Evolutionary conservation across 2,888 invertebrate genomes (phyloP).

Genomic region (Drosophila leonis): DNA sequence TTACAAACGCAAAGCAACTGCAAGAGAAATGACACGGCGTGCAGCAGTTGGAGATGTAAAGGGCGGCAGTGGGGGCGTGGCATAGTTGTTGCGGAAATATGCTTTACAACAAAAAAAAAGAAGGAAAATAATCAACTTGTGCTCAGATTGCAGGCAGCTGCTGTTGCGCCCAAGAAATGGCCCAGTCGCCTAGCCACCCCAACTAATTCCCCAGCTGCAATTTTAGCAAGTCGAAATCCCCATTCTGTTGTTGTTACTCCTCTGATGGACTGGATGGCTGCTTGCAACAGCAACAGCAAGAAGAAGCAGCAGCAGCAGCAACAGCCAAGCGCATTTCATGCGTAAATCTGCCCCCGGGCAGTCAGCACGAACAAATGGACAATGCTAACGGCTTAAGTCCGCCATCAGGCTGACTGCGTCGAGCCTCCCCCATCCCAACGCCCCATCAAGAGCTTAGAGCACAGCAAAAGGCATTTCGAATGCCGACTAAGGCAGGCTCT

Average conservation of each 20-base stretch:
- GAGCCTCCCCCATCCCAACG: neutral
- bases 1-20: slow-evolving; percentile 73
- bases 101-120: slow-evolving; percentile 67
- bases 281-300: neutral
- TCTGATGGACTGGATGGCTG: slow-evolving; percentile 27
- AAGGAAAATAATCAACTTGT: slow-evolving; percentile 74
- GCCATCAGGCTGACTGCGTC: slow-evolving; percentile 13
- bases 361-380: slow-evolving; percentile 39
- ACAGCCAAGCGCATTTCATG: slow-evolving; percentile 55
- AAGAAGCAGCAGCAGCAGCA: neutral
- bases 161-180: slow-evolving; percentile 16
- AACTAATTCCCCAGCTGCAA: slow-evolving; percentile 48
- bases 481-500: slow-evolving; percentile 16
- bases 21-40: slow-evolving; percentile 55
- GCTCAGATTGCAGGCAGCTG: slow-evolving; percentile 42
- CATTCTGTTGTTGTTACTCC: neutral
- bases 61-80: neutral
- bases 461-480: slow-evolving; percentile 20
- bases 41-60: neutral
- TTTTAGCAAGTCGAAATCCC: slow-evolving; percentile 9
- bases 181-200: slow-evolving; percentile 21
- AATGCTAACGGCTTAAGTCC: slow-evolving; percentile 46
- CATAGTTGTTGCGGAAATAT: slow-evolving; percentile 64
- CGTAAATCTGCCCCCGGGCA: slow-evolving; percentile 47
- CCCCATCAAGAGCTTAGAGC: slow-evolving; percentile 43